Percentiles rank a stretch among this genome's conserved stretches.
Evolutionary conservation across 2,797 vertebrate species (phyloP).

Genomic region (Semotilus atromaculatus): DNA sequence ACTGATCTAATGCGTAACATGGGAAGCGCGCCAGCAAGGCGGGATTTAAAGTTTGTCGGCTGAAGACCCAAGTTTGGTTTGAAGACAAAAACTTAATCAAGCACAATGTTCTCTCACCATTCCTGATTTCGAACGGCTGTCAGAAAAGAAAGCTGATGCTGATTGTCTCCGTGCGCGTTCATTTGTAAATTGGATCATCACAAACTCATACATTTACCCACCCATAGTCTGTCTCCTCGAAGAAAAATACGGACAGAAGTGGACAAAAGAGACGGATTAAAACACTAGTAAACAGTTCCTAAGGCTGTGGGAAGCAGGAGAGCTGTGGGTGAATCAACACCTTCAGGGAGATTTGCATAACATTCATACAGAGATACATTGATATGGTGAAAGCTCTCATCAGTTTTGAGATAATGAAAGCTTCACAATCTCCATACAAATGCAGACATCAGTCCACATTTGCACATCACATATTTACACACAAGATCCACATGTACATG

Average conservation of each 20-base stretch:
- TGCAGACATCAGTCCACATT: neutral
- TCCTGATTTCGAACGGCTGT: neutral
- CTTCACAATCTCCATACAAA: neutral
- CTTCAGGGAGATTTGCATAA: neutral
- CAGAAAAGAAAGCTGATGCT: neutral
- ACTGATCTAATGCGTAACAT: neutral
- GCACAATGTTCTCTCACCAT: neutral
- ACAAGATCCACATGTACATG: neutral
- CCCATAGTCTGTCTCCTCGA: neutral
- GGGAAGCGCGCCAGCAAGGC: neutral
- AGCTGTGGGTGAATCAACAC: neutral
- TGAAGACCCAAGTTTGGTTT: neutral
- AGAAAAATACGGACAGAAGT: neutral
- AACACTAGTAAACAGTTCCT: neutral
- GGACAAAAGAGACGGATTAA: neutral
- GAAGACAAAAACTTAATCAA: neutral
- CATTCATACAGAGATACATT: neutral
- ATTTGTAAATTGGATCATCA: neutral
- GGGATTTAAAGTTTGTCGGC: neutral
- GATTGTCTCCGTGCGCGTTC: neutral
- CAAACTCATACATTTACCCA: neutral
- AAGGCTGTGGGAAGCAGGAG: neutral
- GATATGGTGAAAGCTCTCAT: neutral
- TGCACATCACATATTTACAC: neutral
- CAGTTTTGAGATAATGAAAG: neutral